A percentile compares a stretch with the other conserved stretches of the same genome.
Conservation (phyloP, 2,888 invertebrate species). For the Pseudococcus jackbeardsleyi region DNA sequence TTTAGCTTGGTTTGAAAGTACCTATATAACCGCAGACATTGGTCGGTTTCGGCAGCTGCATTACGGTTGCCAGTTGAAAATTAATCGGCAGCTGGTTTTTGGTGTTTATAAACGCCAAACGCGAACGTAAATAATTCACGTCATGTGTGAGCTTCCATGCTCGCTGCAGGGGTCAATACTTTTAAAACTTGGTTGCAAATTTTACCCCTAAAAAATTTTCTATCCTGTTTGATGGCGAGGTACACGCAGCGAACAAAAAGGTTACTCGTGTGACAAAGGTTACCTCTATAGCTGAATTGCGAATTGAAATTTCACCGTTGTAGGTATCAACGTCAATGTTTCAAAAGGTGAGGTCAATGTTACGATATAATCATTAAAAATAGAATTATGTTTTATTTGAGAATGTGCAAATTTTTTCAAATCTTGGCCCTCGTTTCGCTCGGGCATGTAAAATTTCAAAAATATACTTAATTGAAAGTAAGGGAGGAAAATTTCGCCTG, state of each 20-base stretch:
- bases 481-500: too few relatives aligned
- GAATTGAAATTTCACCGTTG: background rate
- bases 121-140: background rate
- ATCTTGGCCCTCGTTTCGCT: too few relatives aligned
- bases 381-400: too few relatives aligned
- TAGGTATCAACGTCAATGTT: background rate
- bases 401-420: too few relatives aligned
- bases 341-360: too few relatives aligned
- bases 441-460: too few relatives aligned
- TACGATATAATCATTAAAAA: too few relatives aligned
- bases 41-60: background rate
- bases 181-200: background rate
- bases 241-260: background rate
- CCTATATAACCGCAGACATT: background rate
- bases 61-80: background rate
- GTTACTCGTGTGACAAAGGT: background rate
- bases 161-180: background rate
- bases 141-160: background rate
- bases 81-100: background rate
- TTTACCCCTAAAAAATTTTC: background rate
- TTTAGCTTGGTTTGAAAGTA: background rate
- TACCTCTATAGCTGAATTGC: background rate
- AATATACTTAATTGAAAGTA: too few relatives aligned
- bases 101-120: background rate
- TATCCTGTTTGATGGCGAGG: background rate